Evolutionary conservation across 2,888 invertebrate species (phyloP).

Genomic region (Halictus quadricinctus): DNA sequence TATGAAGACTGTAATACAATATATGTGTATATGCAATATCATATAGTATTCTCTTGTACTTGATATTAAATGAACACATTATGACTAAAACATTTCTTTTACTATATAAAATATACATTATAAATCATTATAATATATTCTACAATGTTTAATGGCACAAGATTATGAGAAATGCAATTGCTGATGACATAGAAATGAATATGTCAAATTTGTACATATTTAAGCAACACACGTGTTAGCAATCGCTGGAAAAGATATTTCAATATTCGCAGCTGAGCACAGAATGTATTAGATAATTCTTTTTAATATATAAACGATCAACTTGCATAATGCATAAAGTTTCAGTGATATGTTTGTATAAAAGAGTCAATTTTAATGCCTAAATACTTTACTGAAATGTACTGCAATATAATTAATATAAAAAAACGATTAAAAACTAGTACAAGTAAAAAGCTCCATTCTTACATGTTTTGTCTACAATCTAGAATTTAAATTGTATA

Average conservation of each 20-base stretch:
- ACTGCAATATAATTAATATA: constrained; percentile 10
- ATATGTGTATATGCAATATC: not conserved
- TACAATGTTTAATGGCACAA: constrained; percentile 45
- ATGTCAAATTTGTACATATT: constrained; percentile 35
- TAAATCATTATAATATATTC: constrained; percentile 31
- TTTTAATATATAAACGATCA: not conserved
- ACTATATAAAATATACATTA: constrained; percentile 38
- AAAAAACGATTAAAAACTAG: constrained; percentile 17
- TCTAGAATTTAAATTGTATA: not conserved
- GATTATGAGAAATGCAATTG: constrained; percentile 34
- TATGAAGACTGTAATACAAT: constrained; percentile 25
- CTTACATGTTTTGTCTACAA: not conserved
- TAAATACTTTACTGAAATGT: constrained; percentile 14
- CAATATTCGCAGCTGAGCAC: constrained; percentile 2
- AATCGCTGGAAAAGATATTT: not conserved
- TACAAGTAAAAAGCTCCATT: constrained; percentile 4
- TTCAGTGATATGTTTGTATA: not conserved
- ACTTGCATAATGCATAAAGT: not conserved
- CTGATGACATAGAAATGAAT: constrained; percentile 11
- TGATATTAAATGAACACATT: constrained; percentile 9
- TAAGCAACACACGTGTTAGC: constrained; percentile 15
- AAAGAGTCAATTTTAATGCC: constrained; percentile 12
- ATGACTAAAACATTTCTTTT: constrained; percentile 24
- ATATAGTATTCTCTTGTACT: constrained; percentile 14
- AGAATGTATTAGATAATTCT: constrained; percentile 2